Evolutionary conservation across 2,113 vertebrate species (phyloP).

Genomic region (Channa maculata): DNA sequence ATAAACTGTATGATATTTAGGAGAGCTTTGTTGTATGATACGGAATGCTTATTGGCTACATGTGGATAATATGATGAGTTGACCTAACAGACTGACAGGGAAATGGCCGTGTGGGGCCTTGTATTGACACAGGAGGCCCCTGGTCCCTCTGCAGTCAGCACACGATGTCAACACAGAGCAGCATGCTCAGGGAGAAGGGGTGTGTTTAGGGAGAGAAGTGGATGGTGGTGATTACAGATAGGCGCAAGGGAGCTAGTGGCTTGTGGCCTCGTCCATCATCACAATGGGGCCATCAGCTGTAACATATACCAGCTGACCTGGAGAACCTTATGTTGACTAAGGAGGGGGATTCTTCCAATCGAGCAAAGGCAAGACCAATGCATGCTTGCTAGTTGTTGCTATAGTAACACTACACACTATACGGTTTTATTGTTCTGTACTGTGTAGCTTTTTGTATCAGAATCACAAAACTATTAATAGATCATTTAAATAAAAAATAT

Average conservation of each 20-base stretch:
- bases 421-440: too few species aligned
- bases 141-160: conserved; percentile 39
- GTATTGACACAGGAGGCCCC: conserved; percentile 41
- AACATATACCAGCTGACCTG: conserved; percentile 68
- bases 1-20: conserved; percentile 25
- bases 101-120: conserved; percentile 29
- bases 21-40: conserved; percentile 16
- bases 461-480: too few species aligned
- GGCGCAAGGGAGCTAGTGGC: neutral
- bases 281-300: conserved; percentile 67
- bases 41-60: conserved; percentile 17
- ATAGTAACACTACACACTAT: too few species aligned
- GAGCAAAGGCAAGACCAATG: conserved; percentile 8
- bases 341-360: conserved; percentile 12
- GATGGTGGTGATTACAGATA: neutral
- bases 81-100: conserved; percentile 40
- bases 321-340: conserved; percentile 6
- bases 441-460: too few species aligned
- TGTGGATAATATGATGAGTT: conserved; percentile 17
- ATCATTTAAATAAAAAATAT: too few species aligned
- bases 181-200: conserved; percentile 12
- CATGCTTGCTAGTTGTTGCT: neutral
- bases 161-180: conserved; percentile 60
- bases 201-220: conserved; percentile 17
- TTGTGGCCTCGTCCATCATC: conserved; percentile 71